phyloP scores from a whole-genome alignment of 2,113 vertebrate genomes.

The Gobius niger region DNA sequence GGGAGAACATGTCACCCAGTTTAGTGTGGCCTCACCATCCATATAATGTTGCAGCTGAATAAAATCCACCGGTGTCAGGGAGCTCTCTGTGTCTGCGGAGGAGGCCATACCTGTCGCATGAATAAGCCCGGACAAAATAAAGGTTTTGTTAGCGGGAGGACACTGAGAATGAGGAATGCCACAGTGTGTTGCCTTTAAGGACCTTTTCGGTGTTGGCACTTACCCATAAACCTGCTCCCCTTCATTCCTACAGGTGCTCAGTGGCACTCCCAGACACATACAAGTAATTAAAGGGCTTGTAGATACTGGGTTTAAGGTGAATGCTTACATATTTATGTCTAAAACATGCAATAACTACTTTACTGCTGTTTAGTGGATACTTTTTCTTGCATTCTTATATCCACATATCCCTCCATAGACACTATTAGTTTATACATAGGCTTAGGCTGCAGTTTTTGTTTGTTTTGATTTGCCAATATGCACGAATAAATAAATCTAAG shows the following conservation, averaged over 20 bases:
- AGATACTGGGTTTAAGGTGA: no score
- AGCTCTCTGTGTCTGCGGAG: constrained; percentile 49
- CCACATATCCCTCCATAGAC: no score
- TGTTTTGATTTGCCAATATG: no score
- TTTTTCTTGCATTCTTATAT: no score
- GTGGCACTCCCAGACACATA: not conserved
- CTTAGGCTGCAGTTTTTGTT: no score
- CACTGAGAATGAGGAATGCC: not conserved
- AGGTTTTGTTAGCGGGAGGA: not conserved
- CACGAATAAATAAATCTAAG: no score
- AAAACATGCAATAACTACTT: no score
- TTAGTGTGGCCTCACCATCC: constrained; percentile 78
- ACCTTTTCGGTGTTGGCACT: not conserved
- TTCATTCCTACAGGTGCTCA: constrained; percentile 41
- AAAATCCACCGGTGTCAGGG: constrained; percentile 83
- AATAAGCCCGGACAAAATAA: constrained; percentile 11
- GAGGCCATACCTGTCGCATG: constrained; percentile 53
- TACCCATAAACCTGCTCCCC: constrained; percentile 45
- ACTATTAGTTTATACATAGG: no score
- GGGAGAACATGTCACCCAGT: not conserved
- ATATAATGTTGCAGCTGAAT: constrained; percentile 88
- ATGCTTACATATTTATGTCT: no score
- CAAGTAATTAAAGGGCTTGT: not conserved
- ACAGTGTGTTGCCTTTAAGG: not conserved
- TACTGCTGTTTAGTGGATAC: no score